These are phyloP conservation scores for Calyptommatus sinebrachiatus DNA, from an alignment of 2,113 vertebrate species.

Conservation along the genomic window DNA sequence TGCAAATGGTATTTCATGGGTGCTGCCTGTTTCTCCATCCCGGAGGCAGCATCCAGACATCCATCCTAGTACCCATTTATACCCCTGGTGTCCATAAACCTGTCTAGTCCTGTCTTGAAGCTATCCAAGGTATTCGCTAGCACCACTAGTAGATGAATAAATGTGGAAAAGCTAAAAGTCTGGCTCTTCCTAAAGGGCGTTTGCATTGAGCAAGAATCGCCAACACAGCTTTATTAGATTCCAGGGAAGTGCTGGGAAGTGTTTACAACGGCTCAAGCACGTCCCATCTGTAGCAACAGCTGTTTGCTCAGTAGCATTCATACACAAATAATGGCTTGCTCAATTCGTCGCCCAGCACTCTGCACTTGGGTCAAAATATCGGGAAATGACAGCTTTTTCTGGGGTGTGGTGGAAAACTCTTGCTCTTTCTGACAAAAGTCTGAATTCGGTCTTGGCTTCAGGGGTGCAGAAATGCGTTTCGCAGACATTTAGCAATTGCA, in stretches of 20 bases:
- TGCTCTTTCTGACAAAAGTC: neutral
- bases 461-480: neutral
- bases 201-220: constrained; percentile 12
- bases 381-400: constrained; percentile 35
- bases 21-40: no score
- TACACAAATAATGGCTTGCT: constrained; percentile 45
- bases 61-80: no score
- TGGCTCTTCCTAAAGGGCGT: no score
- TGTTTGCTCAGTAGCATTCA: constrained; percentile 30
- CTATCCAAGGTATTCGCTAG: no score
- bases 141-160: no score
- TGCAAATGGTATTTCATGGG: no score
- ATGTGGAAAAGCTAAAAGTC: constrained; percentile 23
- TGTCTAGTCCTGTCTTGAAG: no score
- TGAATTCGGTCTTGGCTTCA: neutral
- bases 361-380: constrained; percentile 24
- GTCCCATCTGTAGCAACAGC: constrained; percentile 46
- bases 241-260: constrained; percentile 11
- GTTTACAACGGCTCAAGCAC: constrained; percentile 8
- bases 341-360: constrained; percentile 35
- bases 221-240: constrained; percentile 20
- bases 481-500: no score
- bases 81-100: no score
- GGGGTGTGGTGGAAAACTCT: no score
- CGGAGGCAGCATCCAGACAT: no score